Evolutionary conservation across 2,113 vertebrate genomes (phyloP).

Genomic region (Origma solitaria): DNA sequence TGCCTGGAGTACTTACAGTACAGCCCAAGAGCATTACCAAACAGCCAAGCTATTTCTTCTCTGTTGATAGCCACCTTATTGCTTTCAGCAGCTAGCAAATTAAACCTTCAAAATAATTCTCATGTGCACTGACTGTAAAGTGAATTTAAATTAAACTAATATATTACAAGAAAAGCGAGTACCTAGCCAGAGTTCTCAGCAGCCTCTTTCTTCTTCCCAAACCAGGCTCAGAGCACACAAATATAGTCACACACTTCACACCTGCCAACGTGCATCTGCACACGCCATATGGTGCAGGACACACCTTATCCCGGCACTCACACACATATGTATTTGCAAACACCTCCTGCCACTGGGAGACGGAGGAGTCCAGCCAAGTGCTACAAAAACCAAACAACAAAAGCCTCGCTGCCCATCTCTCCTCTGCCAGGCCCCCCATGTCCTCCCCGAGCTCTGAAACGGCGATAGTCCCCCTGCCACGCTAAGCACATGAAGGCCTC

Average conservation of each 20-base stretch:
- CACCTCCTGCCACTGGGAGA: constrained; percentile 23
- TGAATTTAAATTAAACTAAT: constrained; percentile 74
- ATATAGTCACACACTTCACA: neutral
- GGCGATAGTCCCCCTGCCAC: fast-evolving
- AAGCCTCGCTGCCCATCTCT: neutral
- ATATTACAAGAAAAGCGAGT: constrained; percentile 47
- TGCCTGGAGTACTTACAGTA: constrained; percentile 6
- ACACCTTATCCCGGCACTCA: neutral
- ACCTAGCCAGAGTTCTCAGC: constrained; percentile 34
- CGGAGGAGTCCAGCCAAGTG: neutral
- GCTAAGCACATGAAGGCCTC: fast-evolving
- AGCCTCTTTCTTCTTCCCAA: neutral
- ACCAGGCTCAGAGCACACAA: neutral
- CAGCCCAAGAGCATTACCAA: constrained; percentile 49
- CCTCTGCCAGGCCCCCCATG: fast-evolving
- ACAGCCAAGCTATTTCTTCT: constrained; percentile 53
- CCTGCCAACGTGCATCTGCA: constrained; percentile 18
- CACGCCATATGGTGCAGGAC: neutral
- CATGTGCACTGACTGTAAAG: constrained; percentile 69
- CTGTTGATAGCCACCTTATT: constrained; percentile 56
- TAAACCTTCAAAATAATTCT: constrained; percentile 73
- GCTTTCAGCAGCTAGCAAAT: constrained; percentile 71
- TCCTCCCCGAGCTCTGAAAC: neutral
- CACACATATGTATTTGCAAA: constrained; percentile 5
- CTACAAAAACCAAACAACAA: neutral